Conservation (phyloP, 1,140 invertebrate species). For the Ericerus pela region DNA sequence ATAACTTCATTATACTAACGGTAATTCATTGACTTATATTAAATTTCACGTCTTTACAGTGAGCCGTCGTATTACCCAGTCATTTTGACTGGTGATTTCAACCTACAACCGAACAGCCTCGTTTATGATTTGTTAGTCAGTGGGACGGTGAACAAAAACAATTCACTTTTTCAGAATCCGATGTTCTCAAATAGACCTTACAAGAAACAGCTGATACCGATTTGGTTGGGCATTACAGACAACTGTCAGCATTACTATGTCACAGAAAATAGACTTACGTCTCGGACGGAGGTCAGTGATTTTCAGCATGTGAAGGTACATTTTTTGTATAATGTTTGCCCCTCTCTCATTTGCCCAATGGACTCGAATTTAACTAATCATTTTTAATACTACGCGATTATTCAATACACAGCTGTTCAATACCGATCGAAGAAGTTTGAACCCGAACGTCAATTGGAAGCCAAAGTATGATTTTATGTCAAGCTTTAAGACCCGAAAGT, state of each 20-base stretch:
- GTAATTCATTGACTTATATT: no score
- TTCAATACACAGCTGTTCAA: slow-evolving; percentile 15
- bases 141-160: slow-evolving; percentile 44
- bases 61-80: slow-evolving; percentile 48
- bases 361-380: no score
- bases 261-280: slow-evolving; percentile 26
- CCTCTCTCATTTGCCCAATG: no score
- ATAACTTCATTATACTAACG: no score
- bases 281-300: neutral
- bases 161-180: slow-evolving; percentile 28
- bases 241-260: slow-evolving; percentile 47
- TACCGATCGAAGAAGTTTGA: slow-evolving; percentile 12
- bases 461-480: neutral
- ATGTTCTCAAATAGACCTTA: slow-evolving; percentile 24
- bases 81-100: slow-evolving; percentile 81
- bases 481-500: no score
- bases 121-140: slow-evolving; percentile 54
- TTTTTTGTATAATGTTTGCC: no score
- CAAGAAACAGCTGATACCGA: slow-evolving; percentile 34
- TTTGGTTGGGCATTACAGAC: slow-evolving; percentile 42
- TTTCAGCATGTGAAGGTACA: neutral
- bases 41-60: slow-evolving; percentile 22
- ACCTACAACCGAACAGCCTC: slow-evolving; percentile 52
- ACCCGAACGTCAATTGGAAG: neutral
- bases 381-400: slow-evolving; percentile 13